A percentile compares a stretch with the other conserved stretches of the same genome.
These are phyloP conservation scores for Caracal caracal DNA, from an alignment of 2,113 vertebrate genomes.

Conservation along the genomic window DNA sequence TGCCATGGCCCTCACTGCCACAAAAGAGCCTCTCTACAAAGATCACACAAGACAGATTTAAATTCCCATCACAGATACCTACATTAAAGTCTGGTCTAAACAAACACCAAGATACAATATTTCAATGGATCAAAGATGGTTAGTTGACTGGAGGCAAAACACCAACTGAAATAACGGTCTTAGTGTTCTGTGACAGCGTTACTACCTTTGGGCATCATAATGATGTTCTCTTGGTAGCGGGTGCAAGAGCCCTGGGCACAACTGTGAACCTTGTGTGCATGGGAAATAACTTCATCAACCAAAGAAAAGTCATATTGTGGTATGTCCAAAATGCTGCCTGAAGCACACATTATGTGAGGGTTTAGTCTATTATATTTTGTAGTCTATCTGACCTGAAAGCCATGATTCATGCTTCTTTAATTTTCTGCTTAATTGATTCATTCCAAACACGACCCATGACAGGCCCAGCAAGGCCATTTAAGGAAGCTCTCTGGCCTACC, in stretches of 20 bases:
- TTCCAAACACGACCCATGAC: slow-evolving; percentile 6
- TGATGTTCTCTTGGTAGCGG: background rate
- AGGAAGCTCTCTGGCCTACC: background rate
- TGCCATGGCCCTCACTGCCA: background rate
- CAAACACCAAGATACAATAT: background rate
- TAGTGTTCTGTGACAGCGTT: accelerated
- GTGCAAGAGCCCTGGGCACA: background rate
- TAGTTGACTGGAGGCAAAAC: background rate
- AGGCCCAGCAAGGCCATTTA: background rate
- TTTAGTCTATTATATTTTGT: background rate
- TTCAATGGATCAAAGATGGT: background rate
- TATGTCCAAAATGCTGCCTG: background rate
- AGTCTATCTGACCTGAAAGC: background rate
- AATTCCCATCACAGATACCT: background rate
- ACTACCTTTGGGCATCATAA: background rate
- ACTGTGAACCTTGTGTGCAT: background rate
- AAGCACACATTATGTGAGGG: background rate
- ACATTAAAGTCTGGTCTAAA: background rate
- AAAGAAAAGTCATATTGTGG: background rate
- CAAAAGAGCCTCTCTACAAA: background rate
- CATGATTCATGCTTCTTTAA: background rate
- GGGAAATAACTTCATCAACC: background rate
- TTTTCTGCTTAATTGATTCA: slow-evolving; percentile 46
- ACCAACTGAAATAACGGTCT: background rate
- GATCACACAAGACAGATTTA: background rate